A percentile compares a stretch with the other conserved stretches of the same genome.
phyloP scores from a whole-genome alignment of 2,113 vertebrate genomes.

The Neopipo cinnamomea region DNA sequence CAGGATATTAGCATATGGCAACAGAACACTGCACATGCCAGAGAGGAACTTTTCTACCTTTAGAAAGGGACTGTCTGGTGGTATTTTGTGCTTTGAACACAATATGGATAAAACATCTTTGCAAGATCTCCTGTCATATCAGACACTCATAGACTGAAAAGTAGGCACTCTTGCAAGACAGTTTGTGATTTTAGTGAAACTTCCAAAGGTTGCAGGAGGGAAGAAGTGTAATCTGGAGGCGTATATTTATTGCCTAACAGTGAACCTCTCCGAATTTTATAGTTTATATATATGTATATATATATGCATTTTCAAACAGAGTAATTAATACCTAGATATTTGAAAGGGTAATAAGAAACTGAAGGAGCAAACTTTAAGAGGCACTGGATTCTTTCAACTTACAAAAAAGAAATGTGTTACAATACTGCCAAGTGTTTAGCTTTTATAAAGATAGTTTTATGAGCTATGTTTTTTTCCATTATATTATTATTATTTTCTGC shows the following conservation, averaged over 20 bases:
- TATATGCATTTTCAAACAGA: not conserved
- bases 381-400: not conserved
- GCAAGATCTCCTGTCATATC: not conserved
- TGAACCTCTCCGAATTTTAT: not conserved
- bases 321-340: not conserved
- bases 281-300: not conserved
- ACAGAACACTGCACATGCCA: slow-evolving; percentile 33
- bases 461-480: fast-evolving
- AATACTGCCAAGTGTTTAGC: not conserved
- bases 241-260: not conserved
- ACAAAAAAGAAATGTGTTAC: not conserved
- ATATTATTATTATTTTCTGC: not conserved
- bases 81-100: not conserved
- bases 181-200: not conserved
- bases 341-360: not conserved
- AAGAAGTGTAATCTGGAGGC: not conserved
- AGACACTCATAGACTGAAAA: not conserved
- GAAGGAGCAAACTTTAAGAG: not conserved
- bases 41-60: not conserved
- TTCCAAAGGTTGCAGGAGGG: not conserved
- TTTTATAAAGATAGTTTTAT: not conserved
- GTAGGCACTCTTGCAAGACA: not conserved
- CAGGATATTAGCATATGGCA: slow-evolving; percentile 46
- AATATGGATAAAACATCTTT: not conserved
- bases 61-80: not conserved